Evolutionary conservation across 2,888 invertebrate genomes (phyloP).

Genomic region (Corythucha ciliata): DNA sequence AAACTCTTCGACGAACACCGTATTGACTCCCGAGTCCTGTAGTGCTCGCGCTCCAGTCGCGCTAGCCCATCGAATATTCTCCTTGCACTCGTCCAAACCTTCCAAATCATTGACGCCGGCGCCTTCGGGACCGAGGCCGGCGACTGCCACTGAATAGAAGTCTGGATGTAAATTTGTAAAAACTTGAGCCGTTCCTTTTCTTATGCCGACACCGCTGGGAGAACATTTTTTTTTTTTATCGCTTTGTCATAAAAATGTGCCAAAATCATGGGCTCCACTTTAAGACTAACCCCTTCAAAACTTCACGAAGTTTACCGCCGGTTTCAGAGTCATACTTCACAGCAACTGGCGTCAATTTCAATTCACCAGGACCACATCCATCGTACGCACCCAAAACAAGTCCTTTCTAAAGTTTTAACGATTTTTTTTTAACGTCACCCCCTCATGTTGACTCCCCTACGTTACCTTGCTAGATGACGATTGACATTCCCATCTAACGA

Average conservation of each 20-base stretch:
- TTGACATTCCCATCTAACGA: no score
- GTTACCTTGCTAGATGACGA: no score
- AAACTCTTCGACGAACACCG: conserved; percentile 43
- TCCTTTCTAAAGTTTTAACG: conserved; percentile 22
- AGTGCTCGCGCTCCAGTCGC: conserved; percentile 42
- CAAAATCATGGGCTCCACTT: no score
- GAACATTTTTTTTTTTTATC: no score
- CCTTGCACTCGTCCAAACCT: conserved; percentile 41
- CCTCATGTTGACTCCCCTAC: no score
- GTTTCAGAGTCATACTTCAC: conserved; percentile 24
- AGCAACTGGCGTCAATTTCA: conserved; percentile 22
- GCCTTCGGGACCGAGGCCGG: conserved; percentile 46
- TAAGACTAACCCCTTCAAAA: no score
- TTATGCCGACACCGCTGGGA: conserved; percentile 20
- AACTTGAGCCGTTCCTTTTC: conserved; percentile 28
- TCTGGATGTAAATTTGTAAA: conserved; percentile 27
- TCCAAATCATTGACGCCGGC: conserved; percentile 40
- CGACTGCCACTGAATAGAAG: conserved; percentile 47
- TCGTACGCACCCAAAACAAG: conserved; percentile 30
- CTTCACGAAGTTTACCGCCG: conserved; percentile 24
- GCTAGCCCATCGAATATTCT: conserved; percentile 42
- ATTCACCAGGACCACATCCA: conserved; percentile 23
- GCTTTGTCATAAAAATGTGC: no score
- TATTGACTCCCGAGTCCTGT: conserved; percentile 41
- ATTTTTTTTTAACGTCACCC: conserved; percentile 1